Evolutionary conservation across 2,888 invertebrate species (phyloP), one percentile per base, ranked within the genome.

Genomic region (Caenorhabditis sp.): DNA sequence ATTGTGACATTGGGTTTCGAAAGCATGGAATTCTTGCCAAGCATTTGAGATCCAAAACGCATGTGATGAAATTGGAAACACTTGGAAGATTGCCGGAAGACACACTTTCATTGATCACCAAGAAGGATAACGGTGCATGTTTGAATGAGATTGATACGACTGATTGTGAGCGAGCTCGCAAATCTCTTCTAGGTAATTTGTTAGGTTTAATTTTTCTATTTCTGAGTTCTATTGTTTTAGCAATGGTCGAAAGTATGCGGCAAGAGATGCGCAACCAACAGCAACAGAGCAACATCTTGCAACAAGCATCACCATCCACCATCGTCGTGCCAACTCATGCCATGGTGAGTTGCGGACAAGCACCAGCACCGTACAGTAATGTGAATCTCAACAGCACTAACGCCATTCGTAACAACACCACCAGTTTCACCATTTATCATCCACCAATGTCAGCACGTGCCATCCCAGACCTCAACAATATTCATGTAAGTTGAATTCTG

Each of bases 1-100:
- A 97, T 88, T 97, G 97, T 89, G 94, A 94, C 88, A 94, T 95
- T 82, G 96, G 95, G 10, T 97, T 99, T 89, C 85, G 90, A 10
- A 96, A 96, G 86, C 96, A 95, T 87, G 97, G 97, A 0, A 97
- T 97, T 89, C 90, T 99, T 85, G 95, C 96, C 0, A 97, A 97
- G 89, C 97, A 99, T 90, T 91, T 97, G 31, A 52, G 82, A 59
- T 89, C 89, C 56, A 89, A 89, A 69, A 84, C 84, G 38, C 90
- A 90, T 82, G 87, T 89, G 57, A 85, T 83, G 63, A 85, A 85
- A 38, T 75, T 89, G 72, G 89, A 89, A 73, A 94, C 94, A 88
- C 90, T 95, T 77, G 94, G 94, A 67, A 95, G 95, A 89, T 90
- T 97, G 81, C 95, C 96, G 0, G 94, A 74, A 8, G 96, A 95